These are phyloP conservation scores for Pseudopodoces humilis DNA, from an alignment of 2,113 vertebrate species.

Conservation along the genomic window DNA sequence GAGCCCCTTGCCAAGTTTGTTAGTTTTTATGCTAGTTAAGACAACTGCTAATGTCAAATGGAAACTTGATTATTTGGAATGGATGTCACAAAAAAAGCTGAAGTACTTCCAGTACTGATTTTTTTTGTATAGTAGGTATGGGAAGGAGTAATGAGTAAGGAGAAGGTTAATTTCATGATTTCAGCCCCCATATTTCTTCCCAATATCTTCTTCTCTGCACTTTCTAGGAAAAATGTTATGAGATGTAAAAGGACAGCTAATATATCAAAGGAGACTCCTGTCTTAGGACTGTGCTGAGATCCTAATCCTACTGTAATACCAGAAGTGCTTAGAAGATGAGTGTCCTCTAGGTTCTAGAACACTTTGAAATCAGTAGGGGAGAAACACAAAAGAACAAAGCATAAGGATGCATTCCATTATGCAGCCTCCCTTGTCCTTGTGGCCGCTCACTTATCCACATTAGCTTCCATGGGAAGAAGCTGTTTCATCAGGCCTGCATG, in stretches of 20 bases:
- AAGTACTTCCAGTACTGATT: background rate
- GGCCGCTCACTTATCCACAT: background rate
- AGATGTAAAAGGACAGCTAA: background rate
- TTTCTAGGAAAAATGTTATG: background rate
- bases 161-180: background rate
- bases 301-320: background rate
- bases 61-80: background rate
- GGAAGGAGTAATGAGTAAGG: background rate
- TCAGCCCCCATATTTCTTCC: background rate
- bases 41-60: background rate
- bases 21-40: background rate
- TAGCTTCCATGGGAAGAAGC: background rate
- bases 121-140: background rate
- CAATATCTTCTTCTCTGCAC: background rate
- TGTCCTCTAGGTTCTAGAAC: background rate
- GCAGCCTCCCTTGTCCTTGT: background rate
- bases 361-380: background rate
- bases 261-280: background rate
- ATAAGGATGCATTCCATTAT: background rate
- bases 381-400: background rate
- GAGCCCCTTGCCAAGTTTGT: background rate
- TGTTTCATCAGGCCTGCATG: background rate
- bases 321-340: background rate
- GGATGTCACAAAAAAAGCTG: background rate
- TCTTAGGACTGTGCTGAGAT: background rate